Base-by-base conservation (phyloP, 2,888 invertebrate species). In the Synanthedon tipuliformis region DNA sequence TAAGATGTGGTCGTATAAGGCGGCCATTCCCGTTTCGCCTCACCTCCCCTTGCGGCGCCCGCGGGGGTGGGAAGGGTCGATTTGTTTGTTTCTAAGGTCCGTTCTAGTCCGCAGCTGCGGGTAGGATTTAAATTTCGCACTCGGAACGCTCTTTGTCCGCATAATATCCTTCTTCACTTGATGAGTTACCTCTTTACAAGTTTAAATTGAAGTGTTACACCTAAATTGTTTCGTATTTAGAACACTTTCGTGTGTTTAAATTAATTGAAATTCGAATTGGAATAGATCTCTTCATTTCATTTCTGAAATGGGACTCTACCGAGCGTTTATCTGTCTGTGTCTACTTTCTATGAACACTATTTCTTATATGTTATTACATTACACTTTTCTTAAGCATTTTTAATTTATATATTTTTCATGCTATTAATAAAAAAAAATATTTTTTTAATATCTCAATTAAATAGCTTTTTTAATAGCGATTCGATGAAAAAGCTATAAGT, bases 1-100 rank as follows among this genome's bases (percentile, higher is more conserved):
- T 86, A 86, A 86, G 86, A 86, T 85, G 85, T 75, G 85, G 83
- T 83, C 78, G 81, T 81, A 80, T 79, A 84, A 85, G 84, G 85
- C 77, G 76, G 75, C 75, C 77, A 71, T 77, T 68, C 71, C 66
- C 66, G 71, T 71, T 68, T 66, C 64, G 63, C 50, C 53, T 54
- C 53, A 41, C 59, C 54, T 61, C 61, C 61, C 54, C 53, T 53
- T 53, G 60, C 52, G 56, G 56, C 34, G 23, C 57, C 60, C 53
- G 56, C 55, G 53, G 52, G 53, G 54, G 54, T 54, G 62, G 57
- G 57, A 56, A 63, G 74, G 73, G 75, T 66, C 72, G 71, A 79
- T 81, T 81, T 86, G 84, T 84, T 85, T 84, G 83, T 81, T 84
- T 73, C 82, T 83, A 83, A 85, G 85, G 83, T 76, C 75, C 73